Conservation (phyloP, 2,888 invertebrate genomes). For the Melanostoma scalare region DNA sequence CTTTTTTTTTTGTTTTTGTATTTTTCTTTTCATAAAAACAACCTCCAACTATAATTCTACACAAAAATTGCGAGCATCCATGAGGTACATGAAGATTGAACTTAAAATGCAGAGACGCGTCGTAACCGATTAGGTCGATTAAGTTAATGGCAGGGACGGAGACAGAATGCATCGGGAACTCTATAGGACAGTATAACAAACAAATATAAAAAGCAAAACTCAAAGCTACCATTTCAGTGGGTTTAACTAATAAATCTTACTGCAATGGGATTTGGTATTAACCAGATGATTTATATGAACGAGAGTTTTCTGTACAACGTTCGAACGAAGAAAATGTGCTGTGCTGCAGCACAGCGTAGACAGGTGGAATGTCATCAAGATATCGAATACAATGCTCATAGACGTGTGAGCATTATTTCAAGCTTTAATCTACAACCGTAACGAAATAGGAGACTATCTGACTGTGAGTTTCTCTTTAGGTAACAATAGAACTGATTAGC, state of each 20-base stretch:
- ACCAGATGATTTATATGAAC: constrained; percentile 66
- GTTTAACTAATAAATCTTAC: constrained; percentile 68
- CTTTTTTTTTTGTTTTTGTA: constrained; percentile 19
- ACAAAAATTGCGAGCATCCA: constrained; percentile 69
- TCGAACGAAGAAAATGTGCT: constrained; percentile 48
- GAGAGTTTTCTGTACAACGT: neutral
- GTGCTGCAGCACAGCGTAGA: constrained; percentile 8
- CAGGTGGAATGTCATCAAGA: constrained; percentile 59
- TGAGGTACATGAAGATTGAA: constrained; percentile 69
- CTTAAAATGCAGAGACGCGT: constrained; percentile 73
- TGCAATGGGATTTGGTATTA: constrained; percentile 63
- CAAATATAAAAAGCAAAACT: constrained; percentile 39
- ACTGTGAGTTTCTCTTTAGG: neutral
- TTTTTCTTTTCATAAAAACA: constrained; percentile 1
- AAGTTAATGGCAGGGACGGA: constrained; percentile 65
- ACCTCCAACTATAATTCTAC: constrained; percentile 45
- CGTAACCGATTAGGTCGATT: constrained; percentile 73
- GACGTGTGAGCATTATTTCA: constrained; percentile 45
- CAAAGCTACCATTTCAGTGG: constrained; percentile 61
- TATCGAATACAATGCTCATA: constrained; percentile 4
- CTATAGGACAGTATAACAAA: constrained; percentile 2
- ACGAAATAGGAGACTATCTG: neutral
- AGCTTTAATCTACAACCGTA: constrained; percentile 15
- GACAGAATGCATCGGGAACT: constrained; percentile 23
- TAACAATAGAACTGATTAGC: constrained; percentile 37